Evolutionary conservation across 2,113 vertebrate genomes (phyloP).

Genomic region (Hyperoodon ampullatus): DNA sequence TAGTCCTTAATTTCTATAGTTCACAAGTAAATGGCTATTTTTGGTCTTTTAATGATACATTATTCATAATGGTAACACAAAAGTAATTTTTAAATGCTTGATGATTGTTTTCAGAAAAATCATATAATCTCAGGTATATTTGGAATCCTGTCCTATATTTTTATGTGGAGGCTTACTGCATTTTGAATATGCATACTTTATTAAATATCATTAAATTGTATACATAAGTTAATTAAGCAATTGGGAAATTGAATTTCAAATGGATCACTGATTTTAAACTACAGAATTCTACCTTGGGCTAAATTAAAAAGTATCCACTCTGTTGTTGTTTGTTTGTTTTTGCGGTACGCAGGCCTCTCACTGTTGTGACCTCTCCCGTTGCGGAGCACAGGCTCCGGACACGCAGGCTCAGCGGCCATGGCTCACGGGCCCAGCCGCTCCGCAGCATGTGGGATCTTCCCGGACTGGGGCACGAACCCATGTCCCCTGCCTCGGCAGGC

Average conservation of each 20-base stretch:
- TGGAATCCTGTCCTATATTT: conserved; percentile 64
- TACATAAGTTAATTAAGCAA: conserved; percentile 83
- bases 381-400: too few species aligned
- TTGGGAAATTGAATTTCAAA: conserved; percentile 83
- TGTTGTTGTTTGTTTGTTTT: too few species aligned
- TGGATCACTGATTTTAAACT: conserved; percentile 81
- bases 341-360: too few species aligned
- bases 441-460: too few species aligned
- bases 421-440: too few species aligned
- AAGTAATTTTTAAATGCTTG: conserved; percentile 13
- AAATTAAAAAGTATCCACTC: conserved; percentile 82
- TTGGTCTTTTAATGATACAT: conserved; percentile 16
- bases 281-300: conserved; percentile 76
- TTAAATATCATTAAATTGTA: conserved; percentile 83
- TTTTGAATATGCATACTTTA: conserved; percentile 73
- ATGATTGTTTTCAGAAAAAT: background rate
- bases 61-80: conserved; percentile 24
- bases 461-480: too few species aligned
- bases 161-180: conserved; percentile 68
- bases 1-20: background rate
- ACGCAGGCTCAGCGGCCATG: too few species aligned
- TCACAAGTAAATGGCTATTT: conserved; percentile 50
- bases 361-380: too few species aligned
- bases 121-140: conserved; percentile 51
- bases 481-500: too few species aligned